Percentiles rank a stretch among this genome's conserved stretches.
Conservation (phyloP, 1,140 invertebrate genomes). For the Asobara japonica region DNA sequence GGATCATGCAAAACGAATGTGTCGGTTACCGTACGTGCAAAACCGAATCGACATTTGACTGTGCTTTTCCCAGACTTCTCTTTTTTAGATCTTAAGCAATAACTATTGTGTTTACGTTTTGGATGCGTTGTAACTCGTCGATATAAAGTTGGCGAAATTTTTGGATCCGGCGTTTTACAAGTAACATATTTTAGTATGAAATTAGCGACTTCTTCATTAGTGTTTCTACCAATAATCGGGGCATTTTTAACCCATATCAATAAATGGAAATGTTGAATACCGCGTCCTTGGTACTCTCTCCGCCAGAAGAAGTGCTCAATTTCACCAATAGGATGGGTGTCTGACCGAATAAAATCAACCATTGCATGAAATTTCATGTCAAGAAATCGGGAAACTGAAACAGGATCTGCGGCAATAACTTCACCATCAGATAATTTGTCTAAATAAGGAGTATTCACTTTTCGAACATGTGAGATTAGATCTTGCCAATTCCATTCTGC, state of each 20-base stretch:
- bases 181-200: slow-evolving; percentile 10
- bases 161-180: neutral
- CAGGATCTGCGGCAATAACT: no score
- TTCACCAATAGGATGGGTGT: slow-evolving; percentile 42
- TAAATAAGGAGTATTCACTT: no score
- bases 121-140: neutral
- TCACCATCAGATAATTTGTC: no score
- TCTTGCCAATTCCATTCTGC: no score
- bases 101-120: slow-evolving; percentile 2
- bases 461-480: no score
- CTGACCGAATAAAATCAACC: slow-evolving; percentile 43
- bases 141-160: slow-evolving; percentile 1
- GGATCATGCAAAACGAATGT: no score
- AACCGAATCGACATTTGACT: slow-evolving; percentile 44
- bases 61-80: neutral
- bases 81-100: neutral
- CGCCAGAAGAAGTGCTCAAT: slow-evolving; percentile 30
- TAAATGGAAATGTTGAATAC: neutral
- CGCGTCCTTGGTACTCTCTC: no score
- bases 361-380: no score
- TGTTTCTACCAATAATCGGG: neutral
- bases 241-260: slow-evolving; percentile 7
- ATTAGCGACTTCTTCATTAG: no score
- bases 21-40: slow-evolving; percentile 42
- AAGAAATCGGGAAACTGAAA: no score